Conservation (phyloP, 2,888 invertebrate species). For the Ypsolopha scabrella region DNA sequence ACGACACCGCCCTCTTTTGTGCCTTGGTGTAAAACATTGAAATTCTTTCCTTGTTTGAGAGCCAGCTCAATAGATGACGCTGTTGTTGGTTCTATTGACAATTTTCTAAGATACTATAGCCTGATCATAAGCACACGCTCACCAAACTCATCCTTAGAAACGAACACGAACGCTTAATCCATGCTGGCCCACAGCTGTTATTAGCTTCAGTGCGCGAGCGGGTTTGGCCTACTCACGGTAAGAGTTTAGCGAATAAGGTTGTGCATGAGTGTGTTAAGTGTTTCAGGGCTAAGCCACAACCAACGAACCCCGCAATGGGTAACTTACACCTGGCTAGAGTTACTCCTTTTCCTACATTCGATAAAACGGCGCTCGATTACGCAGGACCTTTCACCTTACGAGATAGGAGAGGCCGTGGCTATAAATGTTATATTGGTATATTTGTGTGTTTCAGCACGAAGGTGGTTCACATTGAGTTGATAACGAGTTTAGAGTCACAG, state of each 20-base stretch:
- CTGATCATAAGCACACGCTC: neutral
- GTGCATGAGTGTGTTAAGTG: neutral
- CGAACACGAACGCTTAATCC: neutral
- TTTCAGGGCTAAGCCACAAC: neutral
- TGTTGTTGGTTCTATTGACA: no score
- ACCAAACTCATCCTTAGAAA: neutral
- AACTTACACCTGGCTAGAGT: slow-evolving; percentile 6
- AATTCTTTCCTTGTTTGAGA: no score
- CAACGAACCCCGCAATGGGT: neutral
- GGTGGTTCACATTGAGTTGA: slow-evolving; percentile 10
- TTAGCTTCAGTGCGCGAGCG: neutral
- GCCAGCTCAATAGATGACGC: no score
- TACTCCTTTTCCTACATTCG: slow-evolving; percentile 7
- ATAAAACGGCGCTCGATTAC: slow-evolving; percentile 10
- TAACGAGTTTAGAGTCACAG: no score
- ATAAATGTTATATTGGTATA: slow-evolving; percentile 7
- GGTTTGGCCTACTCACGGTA: neutral
- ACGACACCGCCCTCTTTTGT: no score
- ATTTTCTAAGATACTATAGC: no score
- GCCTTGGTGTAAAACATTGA: no score
- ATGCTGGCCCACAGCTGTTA: slow-evolving; percentile 2
- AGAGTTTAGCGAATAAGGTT: neutral
- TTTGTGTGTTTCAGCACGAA: slow-evolving; percentile 11
- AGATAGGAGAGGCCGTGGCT: slow-evolving; percentile 2
- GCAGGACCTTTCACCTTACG: slow-evolving; percentile 12